These are phyloP conservation scores for Theocolax elegans DNA, from an alignment of 1,140 invertebrate species.

Conservation along the genomic window DNA sequence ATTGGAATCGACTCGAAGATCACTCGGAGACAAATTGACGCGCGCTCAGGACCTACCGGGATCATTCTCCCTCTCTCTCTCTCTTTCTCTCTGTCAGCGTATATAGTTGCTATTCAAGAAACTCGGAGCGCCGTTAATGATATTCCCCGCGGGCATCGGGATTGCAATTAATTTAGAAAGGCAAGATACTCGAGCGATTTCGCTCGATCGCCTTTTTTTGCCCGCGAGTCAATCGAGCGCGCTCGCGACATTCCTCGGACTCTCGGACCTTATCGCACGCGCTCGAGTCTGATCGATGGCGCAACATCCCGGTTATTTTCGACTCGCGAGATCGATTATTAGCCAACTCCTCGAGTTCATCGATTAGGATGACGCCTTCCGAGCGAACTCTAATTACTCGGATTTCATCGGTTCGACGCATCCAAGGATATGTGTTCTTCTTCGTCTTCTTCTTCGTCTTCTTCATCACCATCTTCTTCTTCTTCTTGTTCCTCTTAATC, in stretches of 20 bases:
- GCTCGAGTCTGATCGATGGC: neutral
- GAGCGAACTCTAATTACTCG: too few species aligned
- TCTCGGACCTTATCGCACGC: conserved; percentile 20
- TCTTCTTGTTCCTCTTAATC: too few species aligned
- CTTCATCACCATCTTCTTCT: too few species aligned
- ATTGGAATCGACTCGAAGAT: neutral
- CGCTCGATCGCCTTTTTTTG: conserved; percentile 30
- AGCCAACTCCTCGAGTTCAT: too few species aligned
- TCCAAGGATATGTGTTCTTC: too few species aligned
- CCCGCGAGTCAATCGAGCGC: neutral
- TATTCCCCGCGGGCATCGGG: conserved; percentile 34
- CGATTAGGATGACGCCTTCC: too few species aligned
- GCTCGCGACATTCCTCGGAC: conserved; percentile 15
- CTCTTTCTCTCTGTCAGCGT: neutral
- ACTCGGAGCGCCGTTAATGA: conserved; percentile 14
- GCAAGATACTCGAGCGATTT: conserved; percentile 19
- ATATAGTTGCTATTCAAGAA: neutral
- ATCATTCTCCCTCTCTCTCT: too few species aligned
- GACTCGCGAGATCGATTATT: neutral
- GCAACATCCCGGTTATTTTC: conserved; percentile 2
- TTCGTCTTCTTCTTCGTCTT: too few species aligned
- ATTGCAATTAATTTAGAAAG: conserved; percentile 39
- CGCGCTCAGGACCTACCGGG: too few species aligned
- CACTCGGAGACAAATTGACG: conserved; percentile 21
- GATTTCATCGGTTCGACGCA: too few species aligned